Percentiles rank a stretch among this genome's conserved stretches.
Conservation (phyloP, 1,140 invertebrate genomes). For the Dinothrombium tinctorium region DNA sequence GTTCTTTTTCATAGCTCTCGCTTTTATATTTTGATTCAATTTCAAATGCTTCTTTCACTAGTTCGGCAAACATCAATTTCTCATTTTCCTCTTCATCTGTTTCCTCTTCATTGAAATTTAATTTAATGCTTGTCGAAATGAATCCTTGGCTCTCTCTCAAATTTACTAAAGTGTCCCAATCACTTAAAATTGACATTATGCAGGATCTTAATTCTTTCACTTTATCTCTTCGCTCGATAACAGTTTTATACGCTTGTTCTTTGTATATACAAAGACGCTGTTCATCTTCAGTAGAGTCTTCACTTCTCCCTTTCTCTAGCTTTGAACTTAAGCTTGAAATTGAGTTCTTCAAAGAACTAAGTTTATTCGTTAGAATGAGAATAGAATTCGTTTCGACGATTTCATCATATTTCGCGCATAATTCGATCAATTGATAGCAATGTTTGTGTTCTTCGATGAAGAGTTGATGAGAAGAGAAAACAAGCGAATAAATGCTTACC, state of each 20-base stretch:
- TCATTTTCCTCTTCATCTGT: not conserved
- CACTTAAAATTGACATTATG: not conserved
- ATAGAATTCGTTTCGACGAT: not conserved
- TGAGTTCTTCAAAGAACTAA: too few species aligned
- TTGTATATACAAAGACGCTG: not conserved
- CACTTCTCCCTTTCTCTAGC: too few species aligned
- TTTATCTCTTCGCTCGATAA: not conserved
- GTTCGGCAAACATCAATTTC: not conserved
- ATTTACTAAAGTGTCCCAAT: not conserved
- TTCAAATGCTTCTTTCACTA: conserved; percentile 1
- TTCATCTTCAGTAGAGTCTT: not conserved
- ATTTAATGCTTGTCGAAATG: not conserved
- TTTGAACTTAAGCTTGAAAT: too few species aligned
- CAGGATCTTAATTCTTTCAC: not conserved
- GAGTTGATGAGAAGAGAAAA: not conserved
- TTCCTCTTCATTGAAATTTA: not conserved
- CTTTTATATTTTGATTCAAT: not conserved
- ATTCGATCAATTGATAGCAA: not conserved
- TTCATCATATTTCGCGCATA: not conserved
- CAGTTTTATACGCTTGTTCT: not conserved
- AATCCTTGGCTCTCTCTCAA: not conserved
- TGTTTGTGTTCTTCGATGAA: not conserved
- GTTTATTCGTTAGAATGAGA: too few species aligned
- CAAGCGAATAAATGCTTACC: not conserved
- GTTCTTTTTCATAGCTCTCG: not conserved